phyloP scores from a whole-genome alignment of 2,797 vertebrate genomes.

The Lepus townsendii region DNA sequence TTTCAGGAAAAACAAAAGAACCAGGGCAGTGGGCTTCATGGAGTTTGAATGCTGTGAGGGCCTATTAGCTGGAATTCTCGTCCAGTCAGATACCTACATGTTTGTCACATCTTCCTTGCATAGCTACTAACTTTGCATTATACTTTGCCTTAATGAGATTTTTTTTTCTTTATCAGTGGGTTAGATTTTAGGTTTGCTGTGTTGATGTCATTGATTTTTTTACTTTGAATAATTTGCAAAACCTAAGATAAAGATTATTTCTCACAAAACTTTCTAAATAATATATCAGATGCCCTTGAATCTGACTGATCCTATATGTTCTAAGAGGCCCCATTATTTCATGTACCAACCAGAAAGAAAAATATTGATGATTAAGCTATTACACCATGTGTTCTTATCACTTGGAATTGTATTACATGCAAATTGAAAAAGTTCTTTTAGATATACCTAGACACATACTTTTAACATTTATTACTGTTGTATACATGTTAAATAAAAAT shows the following conservation, averaged over 20 bases:
- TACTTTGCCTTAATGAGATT: background rate
- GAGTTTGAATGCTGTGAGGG: background rate
- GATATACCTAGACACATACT: background rate
- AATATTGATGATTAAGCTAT: background rate
- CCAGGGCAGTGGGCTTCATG: background rate
- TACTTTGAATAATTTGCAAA: constrained; percentile 55
- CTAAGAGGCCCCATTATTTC: background rate
- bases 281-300: background rate
- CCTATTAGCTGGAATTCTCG: background rate
- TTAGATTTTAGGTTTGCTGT: background rate
- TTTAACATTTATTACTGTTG: background rate
- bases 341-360: constrained; percentile 14
- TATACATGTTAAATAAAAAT: constrained; percentile 37
- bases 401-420: background rate
- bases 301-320: background rate
- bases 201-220: constrained; percentile 22
- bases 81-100: background rate
- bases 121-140: background rate
- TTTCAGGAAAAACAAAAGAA: constrained; percentile 27
- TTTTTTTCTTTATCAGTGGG: background rate
- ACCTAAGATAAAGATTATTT: constrained; percentile 56
- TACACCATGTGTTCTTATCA: background rate
- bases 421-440: background rate
- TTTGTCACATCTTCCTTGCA: background rate
- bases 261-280: constrained; percentile 48